These are phyloP conservation scores for Actenoides hombroni DNA, from an alignment of 2,113 vertebrate genomes.

Conservation along the genomic window DNA sequence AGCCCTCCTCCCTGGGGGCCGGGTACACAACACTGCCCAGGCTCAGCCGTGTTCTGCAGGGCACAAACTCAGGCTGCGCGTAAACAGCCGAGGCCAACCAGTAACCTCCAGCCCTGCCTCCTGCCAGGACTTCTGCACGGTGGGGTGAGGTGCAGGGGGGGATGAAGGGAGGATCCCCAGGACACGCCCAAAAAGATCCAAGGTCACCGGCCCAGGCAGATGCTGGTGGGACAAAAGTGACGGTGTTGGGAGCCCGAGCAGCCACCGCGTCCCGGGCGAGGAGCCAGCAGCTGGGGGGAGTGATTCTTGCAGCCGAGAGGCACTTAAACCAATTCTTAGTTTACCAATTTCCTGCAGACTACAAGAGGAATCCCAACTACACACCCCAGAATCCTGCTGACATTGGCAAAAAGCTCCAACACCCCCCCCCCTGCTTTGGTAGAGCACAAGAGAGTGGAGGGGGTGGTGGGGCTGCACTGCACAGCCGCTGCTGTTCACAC, in stretches of 20 bases:
- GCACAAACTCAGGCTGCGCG: not conserved
- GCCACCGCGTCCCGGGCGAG: accelerated
- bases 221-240: accelerated
- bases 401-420: not conserved
- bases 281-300: constrained; percentile 12
- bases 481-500: not conserved
- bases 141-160: not conserved
- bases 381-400: not conserved
- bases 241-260: too few relatives aligned
- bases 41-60: not conserved
- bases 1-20: not conserved
- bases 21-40: constrained; percentile 46
- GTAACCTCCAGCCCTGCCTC: not conserved
- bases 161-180: not conserved
- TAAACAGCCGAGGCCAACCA: not conserved
- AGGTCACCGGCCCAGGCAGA: not conserved
- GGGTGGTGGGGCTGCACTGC: not conserved
- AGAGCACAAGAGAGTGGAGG: not conserved
- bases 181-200: not conserved
- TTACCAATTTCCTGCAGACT: not conserved
- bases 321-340: constrained; percentile 58
- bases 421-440: not conserved
- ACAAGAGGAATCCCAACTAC: not conserved
- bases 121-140: not conserved
- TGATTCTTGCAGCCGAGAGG: constrained; percentile 51